Base-by-base conservation (phyloP, 30 jellyfish, hydroid and myxozoan species). In the Clytia hemisphaerica region DNA sequence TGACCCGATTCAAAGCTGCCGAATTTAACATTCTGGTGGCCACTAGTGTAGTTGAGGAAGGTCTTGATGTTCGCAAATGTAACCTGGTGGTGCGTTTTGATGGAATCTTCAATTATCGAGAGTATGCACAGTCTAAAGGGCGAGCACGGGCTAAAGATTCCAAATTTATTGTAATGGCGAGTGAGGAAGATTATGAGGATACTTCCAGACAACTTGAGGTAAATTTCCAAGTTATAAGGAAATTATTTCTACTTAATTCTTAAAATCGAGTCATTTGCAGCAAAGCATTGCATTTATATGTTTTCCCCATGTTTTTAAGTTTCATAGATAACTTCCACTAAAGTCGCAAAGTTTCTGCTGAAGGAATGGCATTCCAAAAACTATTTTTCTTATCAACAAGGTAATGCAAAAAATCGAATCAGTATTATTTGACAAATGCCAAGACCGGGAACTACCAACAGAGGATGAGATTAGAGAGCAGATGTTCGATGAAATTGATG, bases 21-120 rank as follows among this genome's bases (percentile, higher is more conserved):
- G 80, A 73, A 22, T 86, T 80, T 54, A 81, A 80, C 29, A 91
- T 88, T 36, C 84, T 88, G 44, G 85, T 88, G 29, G 51, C 95
- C 0, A 88, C 97, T 21, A 81, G 95, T 48, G 97, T 88, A 35
- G 85, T 88, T 4, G 97, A 88, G 73, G 97, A 88, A 42, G 95
- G 95, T 4, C 71, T 88, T 1, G 97, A 88, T 75, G 93, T 88
- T 26, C 83, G 93, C 6, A 75, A 76, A 62, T 88, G 97, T 72
- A 88, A 81, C 38, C 74, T 88, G 31, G 97, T 88, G 9, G 82
- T 88, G 24, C 94, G 88, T 37, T 88, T 80, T 75, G 97, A 88
- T 76, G 92, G 97, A 15, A 32, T 88, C 2, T 40, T 34, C 68
- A 75, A 70, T 35, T 76, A 75, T 46, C 77, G 95, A 38, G 93